Evolutionary conservation across 1,140 invertebrate genomes (phyloP), one percentile per base, ranked within the genome.

Genomic region (Diorhabda carinulata): DNA sequence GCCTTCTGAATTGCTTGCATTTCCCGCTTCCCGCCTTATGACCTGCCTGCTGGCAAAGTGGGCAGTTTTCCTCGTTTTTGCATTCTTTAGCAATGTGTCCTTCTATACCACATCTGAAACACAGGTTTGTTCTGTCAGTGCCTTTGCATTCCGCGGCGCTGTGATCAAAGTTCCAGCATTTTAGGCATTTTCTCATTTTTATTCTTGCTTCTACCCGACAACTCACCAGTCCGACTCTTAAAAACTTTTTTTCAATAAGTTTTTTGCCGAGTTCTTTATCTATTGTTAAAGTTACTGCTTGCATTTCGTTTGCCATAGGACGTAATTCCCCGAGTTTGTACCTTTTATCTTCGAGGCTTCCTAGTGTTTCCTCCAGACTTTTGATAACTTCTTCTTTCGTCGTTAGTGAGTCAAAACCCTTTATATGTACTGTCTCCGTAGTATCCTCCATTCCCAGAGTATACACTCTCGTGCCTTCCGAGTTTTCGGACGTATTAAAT

Each of bases 41-140:
- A 25, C 25, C 25, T 25, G 25, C 25, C 25, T 25, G 25, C 25
- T 25, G 25, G 9, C 69, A 70, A 3, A 70, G 2, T 7, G 59
- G 3, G 58, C 69, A 70, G 41, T 43, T 7, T 56, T 67, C 66
- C 45, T 62, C 56, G 5, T 61, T 58, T 43, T 8, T 8, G 42
- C 69, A 73, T 3, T 60, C 63, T 44, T 59, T 59, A 2, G 61
- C 64, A 6, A 47, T 60, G 45, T 73, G 61, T 3, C 62, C 68
- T 25, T 41, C 68, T 25, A 45, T 5, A 5, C 71, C 72, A 42
- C 70, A 73, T 58, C 57, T 65, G 40, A 67, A 71, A 43, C 72
- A 73, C 3, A 43, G 10, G 2, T 40, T 47, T 5, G 4, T 58
- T 66, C 70, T 68, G 58, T n/a, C n/a, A n/a, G n/a, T n/a, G n/a